Conservation (phyloP, 2,797 vertebrate species). For the Australoheros facetus region DNA sequence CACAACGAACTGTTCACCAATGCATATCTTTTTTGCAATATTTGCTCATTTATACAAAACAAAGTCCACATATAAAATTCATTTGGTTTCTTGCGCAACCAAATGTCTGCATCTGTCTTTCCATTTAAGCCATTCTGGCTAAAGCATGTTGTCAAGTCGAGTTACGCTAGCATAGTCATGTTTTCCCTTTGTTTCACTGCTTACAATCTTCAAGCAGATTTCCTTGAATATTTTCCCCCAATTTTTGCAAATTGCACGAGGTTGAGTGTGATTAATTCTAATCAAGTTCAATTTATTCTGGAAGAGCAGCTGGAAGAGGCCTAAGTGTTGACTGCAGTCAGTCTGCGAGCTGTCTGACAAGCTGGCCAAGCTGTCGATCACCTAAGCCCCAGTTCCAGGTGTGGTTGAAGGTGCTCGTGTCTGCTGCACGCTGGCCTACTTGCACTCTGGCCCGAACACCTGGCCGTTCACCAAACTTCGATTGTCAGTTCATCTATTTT, state of each 20-base stretch:
- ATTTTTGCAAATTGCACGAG: constrained; percentile 79
- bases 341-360: constrained; percentile 75
- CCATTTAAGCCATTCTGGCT: constrained; percentile 19
- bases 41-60: not conserved
- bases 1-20: not conserved
- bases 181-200: constrained; percentile 48
- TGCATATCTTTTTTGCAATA: not conserved
- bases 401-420: constrained; percentile 76
- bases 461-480: constrained; percentile 73
- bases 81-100: constrained; percentile 19
- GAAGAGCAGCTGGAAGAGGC: constrained; percentile 81
- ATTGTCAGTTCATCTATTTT: constrained; percentile 75
- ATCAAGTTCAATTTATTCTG: constrained; percentile 85
- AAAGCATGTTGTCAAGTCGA: constrained; percentile 17
- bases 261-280: constrained; percentile 82
- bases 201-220: constrained; percentile 51
- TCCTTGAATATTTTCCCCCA: constrained; percentile 66
- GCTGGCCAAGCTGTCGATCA: constrained; percentile 73
- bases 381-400: constrained; percentile 77
- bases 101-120: constrained; percentile 34
- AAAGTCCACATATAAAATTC: not conserved
- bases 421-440: constrained; percentile 73
- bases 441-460: constrained; percentile 81
- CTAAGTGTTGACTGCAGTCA: constrained; percentile 62
- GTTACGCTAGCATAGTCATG: constrained; percentile 4